Evolutionary conservation across 2,888 invertebrate genomes (phyloP).

Genomic region (Philaethria dido): DNA sequence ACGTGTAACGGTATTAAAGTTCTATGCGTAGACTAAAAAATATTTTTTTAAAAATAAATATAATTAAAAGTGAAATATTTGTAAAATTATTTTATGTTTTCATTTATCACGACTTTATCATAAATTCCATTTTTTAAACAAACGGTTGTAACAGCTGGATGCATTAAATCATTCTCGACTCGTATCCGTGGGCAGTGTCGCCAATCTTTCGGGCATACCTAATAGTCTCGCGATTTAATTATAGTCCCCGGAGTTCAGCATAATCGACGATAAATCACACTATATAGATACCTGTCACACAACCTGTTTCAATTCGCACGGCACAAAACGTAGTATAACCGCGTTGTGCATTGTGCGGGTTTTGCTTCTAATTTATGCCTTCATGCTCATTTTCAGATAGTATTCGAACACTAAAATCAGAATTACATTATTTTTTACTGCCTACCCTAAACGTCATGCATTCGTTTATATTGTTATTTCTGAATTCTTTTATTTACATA

Average conservation of each 20-base stretch:
- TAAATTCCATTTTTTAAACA: slow-evolving; percentile 53
- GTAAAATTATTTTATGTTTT: slow-evolving; percentile 46
- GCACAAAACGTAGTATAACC: slow-evolving; percentile 64
- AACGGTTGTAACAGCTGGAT: slow-evolving; percentile 58
- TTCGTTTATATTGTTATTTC: slow-evolving; percentile 62
- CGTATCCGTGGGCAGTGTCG: slow-evolving; percentile 70
- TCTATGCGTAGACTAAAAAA: slow-evolving; percentile 37
- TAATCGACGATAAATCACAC: slow-evolving; percentile 80
- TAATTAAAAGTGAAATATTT: neutral
- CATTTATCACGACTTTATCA: slow-evolving; percentile 49
- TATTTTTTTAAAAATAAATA: neutral
- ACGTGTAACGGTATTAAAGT: slow-evolving; percentile 63
- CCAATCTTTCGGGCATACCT: slow-evolving; percentile 70
- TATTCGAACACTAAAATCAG: slow-evolving; percentile 65
- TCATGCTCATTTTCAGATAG: slow-evolving; percentile 75
- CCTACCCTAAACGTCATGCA: slow-evolving; percentile 56
- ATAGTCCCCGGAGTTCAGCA: slow-evolving; percentile 71
- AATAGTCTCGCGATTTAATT: slow-evolving; percentile 78
- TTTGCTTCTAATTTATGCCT: slow-evolving; percentile 78
- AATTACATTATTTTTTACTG: slow-evolving; percentile 64
- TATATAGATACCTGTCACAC: slow-evolving; percentile 80
- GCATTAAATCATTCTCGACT: slow-evolving; percentile 62
- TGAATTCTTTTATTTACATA: slow-evolving; percentile 66
- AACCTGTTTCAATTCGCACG: slow-evolving; percentile 83
- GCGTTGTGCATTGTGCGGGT: slow-evolving; percentile 64